phyloP scores from a whole-genome alignment of 92 coral and sea anemone genomes.

The Parazoanthus darwini region DNA sequence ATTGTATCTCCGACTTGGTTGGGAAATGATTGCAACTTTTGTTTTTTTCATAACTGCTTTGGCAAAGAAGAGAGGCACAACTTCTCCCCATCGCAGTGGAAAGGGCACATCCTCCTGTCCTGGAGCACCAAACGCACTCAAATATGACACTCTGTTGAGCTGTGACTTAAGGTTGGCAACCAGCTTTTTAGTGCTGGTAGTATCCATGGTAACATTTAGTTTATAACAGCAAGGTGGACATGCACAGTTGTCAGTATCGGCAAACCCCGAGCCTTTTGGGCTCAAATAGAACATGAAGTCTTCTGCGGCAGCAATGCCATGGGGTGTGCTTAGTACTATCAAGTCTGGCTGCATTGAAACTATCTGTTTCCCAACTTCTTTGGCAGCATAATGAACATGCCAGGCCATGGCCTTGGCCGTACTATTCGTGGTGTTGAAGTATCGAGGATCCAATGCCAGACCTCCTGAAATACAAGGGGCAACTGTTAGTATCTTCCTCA shows the following conservation, averaged over 20 bases:
- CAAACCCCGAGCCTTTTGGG: conserved; percentile 63
- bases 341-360: conserved; percentile 64
- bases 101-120: conserved; percentile 68
- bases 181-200: conserved; percentile 44
- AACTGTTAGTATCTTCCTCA: background rate
- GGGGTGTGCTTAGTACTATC: conserved; percentile 72
- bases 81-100: conserved; percentile 82
- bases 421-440: conserved; percentile 71
- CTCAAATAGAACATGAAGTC: conserved; percentile 69
- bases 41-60: conserved; percentile 43
- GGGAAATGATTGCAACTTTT: conserved; percentile 65
- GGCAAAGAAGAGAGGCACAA: conserved; percentile 64
- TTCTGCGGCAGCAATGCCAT: conserved; percentile 71
- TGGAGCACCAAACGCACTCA: conserved; percentile 79
- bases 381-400: conserved; percentile 65
- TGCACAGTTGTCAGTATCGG: conserved; percentile 75
- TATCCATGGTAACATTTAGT: conserved; percentile 67
- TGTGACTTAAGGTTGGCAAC: conserved; percentile 56
- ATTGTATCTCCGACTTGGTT: conserved; percentile 80
- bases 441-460: conserved; percentile 68
- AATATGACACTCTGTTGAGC: conserved; percentile 54
- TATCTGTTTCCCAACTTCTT: conserved; percentile 64
- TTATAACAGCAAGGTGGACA: conserved; percentile 78
- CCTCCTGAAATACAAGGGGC: conserved; percentile 49
- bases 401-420: conserved; percentile 77